Percentiles rank a stretch among this genome's conserved stretches.
phyloP scores from a whole-genome alignment of 2,888 invertebrate genomes.

The Phortica okadai region DNA sequence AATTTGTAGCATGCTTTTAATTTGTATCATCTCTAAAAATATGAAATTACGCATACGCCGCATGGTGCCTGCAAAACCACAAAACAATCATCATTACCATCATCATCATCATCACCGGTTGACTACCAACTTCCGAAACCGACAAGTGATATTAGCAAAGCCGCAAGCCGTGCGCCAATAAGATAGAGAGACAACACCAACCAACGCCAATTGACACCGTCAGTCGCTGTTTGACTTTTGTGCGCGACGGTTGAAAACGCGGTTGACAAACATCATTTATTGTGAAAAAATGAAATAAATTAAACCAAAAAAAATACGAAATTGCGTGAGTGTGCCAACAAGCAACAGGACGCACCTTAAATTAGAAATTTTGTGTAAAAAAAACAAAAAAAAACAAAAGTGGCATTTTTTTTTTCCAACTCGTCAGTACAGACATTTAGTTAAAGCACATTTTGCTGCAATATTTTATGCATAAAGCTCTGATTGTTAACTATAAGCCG shows the following conservation, averaged over 20 bases:
- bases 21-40: neutral
- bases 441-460: conserved; percentile 2
- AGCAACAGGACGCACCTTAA: conserved; percentile 67
- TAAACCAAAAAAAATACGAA: neutral
- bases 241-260: conserved; percentile 46
- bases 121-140: conserved; percentile 31
- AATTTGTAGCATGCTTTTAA: neutral
- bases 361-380: conserved; percentile 27
- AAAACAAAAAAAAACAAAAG: conserved; percentile 34
- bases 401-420: conserved; percentile 38
- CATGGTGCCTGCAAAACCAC: conserved; percentile 17
- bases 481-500: conserved; percentile 5
- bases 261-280: conserved; percentile 38
- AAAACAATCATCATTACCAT: conserved; percentile 46
- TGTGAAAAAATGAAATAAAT: conserved; percentile 15
- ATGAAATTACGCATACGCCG: conserved; percentile 54
- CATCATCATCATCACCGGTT: neutral
- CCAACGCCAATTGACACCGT: conserved; percentile 38
- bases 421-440: conserved; percentile 16
- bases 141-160: neutral
- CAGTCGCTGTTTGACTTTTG: conserved; percentile 66
- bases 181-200: conserved; percentile 42
- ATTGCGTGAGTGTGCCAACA: neutral
- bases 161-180: conserved; percentile 21
- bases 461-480: neutral